phyloP scores from a whole-genome alignment of 1,140 invertebrate species.

The Apis mellifera region DNA sequence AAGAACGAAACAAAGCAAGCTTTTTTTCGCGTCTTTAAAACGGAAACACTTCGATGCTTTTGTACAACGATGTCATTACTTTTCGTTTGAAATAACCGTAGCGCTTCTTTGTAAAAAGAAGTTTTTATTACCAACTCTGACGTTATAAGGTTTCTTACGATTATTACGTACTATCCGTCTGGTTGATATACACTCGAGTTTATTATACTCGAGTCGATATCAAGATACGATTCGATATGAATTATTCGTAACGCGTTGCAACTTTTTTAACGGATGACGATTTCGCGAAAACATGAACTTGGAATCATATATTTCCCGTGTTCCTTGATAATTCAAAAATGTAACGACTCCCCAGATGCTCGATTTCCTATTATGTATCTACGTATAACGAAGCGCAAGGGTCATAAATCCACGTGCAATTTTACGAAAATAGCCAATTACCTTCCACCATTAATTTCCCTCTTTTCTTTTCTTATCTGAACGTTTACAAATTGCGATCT shows the following conservation, averaged over 20 bases:
- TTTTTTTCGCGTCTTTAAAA: conserved; percentile 41
- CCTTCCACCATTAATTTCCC: conserved; percentile 46
- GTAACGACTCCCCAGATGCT: conserved; percentile 25
- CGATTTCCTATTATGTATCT: conserved; percentile 36
- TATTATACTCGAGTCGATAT: not conserved
- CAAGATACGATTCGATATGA: too few relatives aligned
- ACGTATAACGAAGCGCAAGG: conserved; percentile 20
- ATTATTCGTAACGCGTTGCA: not conserved
- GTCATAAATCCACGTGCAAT: conserved; percentile 53
- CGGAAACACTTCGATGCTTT: conserved; percentile 15
- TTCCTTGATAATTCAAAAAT: not conserved
- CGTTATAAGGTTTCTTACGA: conserved; percentile 47
- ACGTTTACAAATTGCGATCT: conserved; percentile 7
- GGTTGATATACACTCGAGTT: not conserved
- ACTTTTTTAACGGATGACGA: not conserved
- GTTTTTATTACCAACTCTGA: conserved; percentile 52
- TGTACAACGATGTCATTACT: not conserved
- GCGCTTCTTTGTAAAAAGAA: conserved; percentile 43
- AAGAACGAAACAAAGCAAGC: conserved; percentile 28
- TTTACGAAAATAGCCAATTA: conserved; percentile 62
- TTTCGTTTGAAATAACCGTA: conserved; percentile 44
- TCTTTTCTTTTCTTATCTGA: conserved; percentile 10
- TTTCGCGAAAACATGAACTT: not conserved
- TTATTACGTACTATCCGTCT: conserved; percentile 45
- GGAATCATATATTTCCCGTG: not conserved